Evolutionary conservation across 2,797 vertebrate genomes (phyloP).

Genomic region (Anolis apletophallus): DNA sequence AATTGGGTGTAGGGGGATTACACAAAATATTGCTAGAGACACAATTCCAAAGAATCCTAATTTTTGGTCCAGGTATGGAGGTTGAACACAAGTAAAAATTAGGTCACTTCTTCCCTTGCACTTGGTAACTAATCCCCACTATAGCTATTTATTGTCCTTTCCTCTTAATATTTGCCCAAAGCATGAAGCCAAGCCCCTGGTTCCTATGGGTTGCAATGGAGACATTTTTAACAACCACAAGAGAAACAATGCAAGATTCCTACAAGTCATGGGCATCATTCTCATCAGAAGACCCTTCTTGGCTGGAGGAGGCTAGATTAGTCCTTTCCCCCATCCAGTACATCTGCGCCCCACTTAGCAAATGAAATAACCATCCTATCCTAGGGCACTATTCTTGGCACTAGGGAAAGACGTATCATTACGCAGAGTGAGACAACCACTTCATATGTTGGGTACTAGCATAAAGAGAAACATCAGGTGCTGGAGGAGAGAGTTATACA

Average conservation of each 20-base stretch:
- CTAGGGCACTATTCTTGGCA: not conserved
- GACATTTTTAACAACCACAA: too few species aligned
- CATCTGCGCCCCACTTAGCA: not conserved
- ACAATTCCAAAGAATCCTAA: not conserved
- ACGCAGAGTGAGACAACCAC: too few species aligned
- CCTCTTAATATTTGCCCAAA: not conserved
- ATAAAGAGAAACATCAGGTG: not conserved
- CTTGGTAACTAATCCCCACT: too few species aligned
- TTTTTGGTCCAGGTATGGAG: too few species aligned
- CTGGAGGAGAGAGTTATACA: not conserved
- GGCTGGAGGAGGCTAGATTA: too few species aligned
- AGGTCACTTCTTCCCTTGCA: not conserved
- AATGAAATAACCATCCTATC: not conserved
- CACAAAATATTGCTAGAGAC: not conserved
- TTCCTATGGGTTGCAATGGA: too few species aligned
- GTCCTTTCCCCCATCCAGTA: too few species aligned
- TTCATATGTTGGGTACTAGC: not conserved
- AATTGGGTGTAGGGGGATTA: not conserved
- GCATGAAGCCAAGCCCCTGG: not conserved
- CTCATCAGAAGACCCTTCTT: too few species aligned
- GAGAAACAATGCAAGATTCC: not conserved
- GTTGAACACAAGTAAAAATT: too few species aligned
- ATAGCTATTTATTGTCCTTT: not conserved
- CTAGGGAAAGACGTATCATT: not conserved
- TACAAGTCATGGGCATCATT: too few species aligned